phyloP scores from a whole-genome alignment of 1,140 invertebrate genomes.

The Atta cephalotes region DNA sequence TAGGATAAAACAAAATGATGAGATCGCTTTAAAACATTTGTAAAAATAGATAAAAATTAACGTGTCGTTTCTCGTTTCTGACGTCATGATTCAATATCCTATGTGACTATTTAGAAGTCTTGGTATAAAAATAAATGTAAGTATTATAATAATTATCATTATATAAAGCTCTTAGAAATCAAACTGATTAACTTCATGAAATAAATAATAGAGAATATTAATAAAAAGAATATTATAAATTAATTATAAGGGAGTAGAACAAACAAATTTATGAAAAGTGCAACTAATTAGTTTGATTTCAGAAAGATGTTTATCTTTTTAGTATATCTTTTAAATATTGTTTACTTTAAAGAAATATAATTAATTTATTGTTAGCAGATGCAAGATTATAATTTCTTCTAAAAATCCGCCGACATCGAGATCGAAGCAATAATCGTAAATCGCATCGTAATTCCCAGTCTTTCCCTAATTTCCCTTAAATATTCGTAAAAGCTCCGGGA shows the following conservation, averaged over 20 bases:
- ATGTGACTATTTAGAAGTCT: too few species aligned
- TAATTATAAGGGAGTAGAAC: neutral
- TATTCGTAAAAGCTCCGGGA: neutral
- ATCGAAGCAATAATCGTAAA: slow-evolving; percentile 9
- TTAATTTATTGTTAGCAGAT: neutral
- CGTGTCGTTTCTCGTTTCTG: too few species aligned
- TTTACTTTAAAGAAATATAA: too few species aligned
- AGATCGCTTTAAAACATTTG: too few species aligned
- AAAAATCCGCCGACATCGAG: neutral
- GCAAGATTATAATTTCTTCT: neutral
- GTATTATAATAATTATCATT: too few species aligned
- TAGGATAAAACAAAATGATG: too few species aligned
- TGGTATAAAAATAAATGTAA: too few species aligned
- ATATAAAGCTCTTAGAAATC: neutral
- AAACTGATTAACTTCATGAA: neutral
- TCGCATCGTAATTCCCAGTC: neutral
- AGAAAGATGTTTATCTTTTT: neutral
- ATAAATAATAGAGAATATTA: neutral
- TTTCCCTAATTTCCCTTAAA: neutral
- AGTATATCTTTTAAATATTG: neutral
- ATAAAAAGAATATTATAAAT: neutral
- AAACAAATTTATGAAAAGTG: neutral
- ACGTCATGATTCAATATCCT: too few species aligned
- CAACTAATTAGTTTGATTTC: neutral
- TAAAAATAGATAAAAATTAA: too few species aligned